phyloP scores from a whole-genome alignment of 2,113 vertebrate genomes.

The Pangasianodon hypophthalmus region DNA sequence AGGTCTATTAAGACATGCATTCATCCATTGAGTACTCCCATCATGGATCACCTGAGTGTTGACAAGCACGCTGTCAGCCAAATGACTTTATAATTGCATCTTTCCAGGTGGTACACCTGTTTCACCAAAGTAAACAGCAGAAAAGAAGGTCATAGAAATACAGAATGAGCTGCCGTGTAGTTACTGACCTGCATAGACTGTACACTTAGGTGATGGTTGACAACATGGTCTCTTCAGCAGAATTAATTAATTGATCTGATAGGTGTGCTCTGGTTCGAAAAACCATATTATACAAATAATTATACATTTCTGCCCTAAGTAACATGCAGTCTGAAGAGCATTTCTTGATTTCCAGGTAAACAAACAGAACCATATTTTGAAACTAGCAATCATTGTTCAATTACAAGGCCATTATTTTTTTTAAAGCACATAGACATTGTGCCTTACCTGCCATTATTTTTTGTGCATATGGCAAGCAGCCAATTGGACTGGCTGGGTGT shows the following conservation, averaged over 20 bases:
- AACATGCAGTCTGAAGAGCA: background rate
- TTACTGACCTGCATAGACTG: background rate
- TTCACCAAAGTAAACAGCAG: conserved; percentile 54
- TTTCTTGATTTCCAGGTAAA: background rate
- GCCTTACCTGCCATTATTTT: background rate
- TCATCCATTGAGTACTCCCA: conserved; percentile 54
- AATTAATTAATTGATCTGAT: background rate
- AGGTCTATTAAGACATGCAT: conserved; percentile 55
- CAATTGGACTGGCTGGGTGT: background rate
- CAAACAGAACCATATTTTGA: background rate
- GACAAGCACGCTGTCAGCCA: conserved; percentile 62
- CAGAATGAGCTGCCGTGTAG: background rate
- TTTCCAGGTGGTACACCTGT: conserved; percentile 70
- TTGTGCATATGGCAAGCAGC: conserved; percentile 7
- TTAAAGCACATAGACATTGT: background rate
- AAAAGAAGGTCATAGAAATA: conserved; percentile 37
- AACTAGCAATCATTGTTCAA: background rate
- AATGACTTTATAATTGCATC: conserved; percentile 74
- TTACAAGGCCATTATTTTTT: background rate
- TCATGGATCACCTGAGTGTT: conserved; percentile 56
- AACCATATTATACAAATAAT: background rate
- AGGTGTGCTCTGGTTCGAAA: background rate
- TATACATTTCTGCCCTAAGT: background rate
- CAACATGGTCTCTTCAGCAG: background rate
- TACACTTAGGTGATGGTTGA: background rate